phyloP scores from a whole-genome alignment of 2,888 invertebrate species.

The Harmothoe impar region DNA sequence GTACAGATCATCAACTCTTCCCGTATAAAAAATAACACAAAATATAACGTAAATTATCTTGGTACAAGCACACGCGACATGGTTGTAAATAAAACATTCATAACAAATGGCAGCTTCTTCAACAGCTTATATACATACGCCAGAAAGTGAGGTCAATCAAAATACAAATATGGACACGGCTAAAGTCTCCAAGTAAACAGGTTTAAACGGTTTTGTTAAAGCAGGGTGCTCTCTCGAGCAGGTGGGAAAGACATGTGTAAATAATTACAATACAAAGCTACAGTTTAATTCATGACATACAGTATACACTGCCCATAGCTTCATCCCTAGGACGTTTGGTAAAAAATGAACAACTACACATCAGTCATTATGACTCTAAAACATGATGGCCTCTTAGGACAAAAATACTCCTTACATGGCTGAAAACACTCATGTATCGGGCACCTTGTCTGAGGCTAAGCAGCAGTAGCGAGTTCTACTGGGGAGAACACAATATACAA shows the following conservation, averaged over 20 bases:
- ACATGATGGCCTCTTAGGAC: background rate
- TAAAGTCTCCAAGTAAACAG: background rate
- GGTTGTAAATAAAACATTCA: background rate
- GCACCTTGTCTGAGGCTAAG: background rate
- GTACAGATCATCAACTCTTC: conserved; percentile 24
- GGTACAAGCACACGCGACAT: background rate
- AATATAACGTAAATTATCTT: background rate
- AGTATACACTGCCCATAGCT: background rate
- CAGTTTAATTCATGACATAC: background rate
- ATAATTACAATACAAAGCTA: background rate
- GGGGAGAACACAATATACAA: background rate
- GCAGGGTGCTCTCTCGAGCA: background rate
- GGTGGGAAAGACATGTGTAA: conserved; percentile 8
- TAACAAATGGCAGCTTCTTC: conserved; percentile 36
- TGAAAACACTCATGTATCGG: background rate
- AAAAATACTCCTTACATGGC: background rate
- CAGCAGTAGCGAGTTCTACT: background rate
- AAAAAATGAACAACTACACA: background rate
- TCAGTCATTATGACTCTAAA: too few species aligned
- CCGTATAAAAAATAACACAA: background rate
- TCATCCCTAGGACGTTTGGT: background rate
- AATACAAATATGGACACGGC: background rate
- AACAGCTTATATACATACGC: background rate
- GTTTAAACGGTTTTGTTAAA: background rate
- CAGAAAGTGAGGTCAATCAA: background rate